Evolutionary conservation across 2,797 vertebrate species (phyloP), one percentile per base, ranked within the genome.

Genomic region (Lagocephalus sceleratus): DNA sequence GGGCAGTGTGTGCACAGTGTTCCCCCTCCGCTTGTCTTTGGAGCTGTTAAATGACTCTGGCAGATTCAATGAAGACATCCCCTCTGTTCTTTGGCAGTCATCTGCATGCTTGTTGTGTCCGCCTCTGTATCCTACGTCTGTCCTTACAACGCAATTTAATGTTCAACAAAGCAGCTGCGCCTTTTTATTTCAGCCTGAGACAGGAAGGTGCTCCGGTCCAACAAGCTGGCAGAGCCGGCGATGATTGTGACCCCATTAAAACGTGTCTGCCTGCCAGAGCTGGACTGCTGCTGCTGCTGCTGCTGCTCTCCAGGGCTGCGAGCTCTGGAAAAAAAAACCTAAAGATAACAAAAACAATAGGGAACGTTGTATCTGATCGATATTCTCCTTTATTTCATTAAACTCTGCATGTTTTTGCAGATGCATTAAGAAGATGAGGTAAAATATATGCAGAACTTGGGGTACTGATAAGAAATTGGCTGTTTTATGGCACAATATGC

Each of bases 21-120:
- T 26, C 35, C 35, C 20, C 22, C 11, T 25, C 17, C 26, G 39
- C 55, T 57, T n/a, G 26, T 71, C 56, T 62, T 64, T n/a, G 35
- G 60, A 57, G 56, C 80, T 58, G 54, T 79, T 69, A 83, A 81
- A 86, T 85, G n/a, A 46, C 53, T 74, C 60, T 78, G 78, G 80
- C 74, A 42, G 52, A 65, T 71, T 68, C 70, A 55, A 86, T 81
- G 68, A 82, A 87, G 76, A 81, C 69, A 58, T 75, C 57, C 53
- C 49, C 58, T 51, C 68, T 63, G 59, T 61, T 69, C 20, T 57
- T 75, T 74, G 68, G 74, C 77, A 71, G 63, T 64, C 63, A 50
- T 71, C 69, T 74, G 57, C 75, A 68, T 68, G 55, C 66, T 76
- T 75, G 63, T 64, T 76, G 66, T 29, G 49, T 73, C 71, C 73